Conservation (phyloP, 35 echinoderm and acorn worm genomes). For the Apostichopus japonicus region DNA sequence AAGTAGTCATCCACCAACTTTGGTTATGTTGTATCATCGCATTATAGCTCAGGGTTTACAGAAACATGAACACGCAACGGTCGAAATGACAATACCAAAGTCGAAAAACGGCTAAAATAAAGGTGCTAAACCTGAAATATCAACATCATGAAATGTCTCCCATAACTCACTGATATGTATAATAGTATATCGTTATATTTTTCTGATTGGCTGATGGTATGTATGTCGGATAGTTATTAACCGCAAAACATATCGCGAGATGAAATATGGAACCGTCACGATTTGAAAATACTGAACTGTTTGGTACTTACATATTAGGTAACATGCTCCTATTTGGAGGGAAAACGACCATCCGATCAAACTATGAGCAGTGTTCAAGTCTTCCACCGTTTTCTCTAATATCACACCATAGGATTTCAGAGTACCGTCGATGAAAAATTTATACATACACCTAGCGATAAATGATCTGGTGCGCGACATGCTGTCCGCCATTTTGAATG, state of each 20-base stretch:
- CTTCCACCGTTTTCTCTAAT: neutral
- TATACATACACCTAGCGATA: conserved; percentile 4
- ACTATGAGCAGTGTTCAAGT: neutral
- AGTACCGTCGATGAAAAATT: conserved; percentile 17
- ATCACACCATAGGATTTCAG: conserved; percentile 9
- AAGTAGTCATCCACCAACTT: too few relatives aligned
- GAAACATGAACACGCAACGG: too few relatives aligned
- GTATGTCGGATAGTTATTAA: conserved; percentile 7
- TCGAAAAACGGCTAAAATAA: too few relatives aligned
- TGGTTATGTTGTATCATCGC: too few relatives aligned
- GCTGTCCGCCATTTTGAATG: too few relatives aligned
- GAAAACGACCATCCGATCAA: neutral
- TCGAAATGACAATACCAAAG: too few relatives aligned
- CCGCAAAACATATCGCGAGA: conserved; percentile 5
- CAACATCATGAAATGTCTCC: neutral
- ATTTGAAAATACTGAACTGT: conserved; percentile 15
- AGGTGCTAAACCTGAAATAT: too few relatives aligned
- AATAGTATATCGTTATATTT: neutral
- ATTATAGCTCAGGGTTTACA: too few relatives aligned
- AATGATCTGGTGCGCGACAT: neutral
- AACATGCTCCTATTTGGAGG: neutral
- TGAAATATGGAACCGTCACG: neutral
- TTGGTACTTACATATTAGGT: neutral
- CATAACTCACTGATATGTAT: conserved; percentile 1
- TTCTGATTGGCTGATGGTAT: conserved; percentile 14